Conservation (phyloP, 2,797 vertebrate species). For the Pantherophis alleghaniensis region DNA sequence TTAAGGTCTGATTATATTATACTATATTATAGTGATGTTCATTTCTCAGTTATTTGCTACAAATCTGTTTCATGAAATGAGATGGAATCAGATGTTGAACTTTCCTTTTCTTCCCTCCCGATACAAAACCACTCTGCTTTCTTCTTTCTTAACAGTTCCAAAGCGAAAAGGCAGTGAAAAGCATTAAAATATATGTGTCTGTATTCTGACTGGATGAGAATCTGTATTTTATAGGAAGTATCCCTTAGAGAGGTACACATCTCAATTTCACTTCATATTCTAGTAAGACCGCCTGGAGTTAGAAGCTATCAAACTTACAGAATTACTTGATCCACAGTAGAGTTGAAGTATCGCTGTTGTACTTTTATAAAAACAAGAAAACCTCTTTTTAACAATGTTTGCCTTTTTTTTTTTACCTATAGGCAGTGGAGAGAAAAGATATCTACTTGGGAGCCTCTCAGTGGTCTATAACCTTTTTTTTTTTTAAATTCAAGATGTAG, state of each 20-base stretch:
- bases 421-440: background rate
- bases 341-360: slow-evolving; percentile 30
- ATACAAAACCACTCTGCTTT: background rate
- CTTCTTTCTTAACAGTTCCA: background rate
- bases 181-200: slow-evolving; percentile 20
- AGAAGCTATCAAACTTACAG: slow-evolving; percentile 31
- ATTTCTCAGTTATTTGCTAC: background rate
- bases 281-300: slow-evolving; percentile 35
- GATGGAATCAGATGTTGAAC: background rate
- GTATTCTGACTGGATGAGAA: slow-evolving; percentile 34
- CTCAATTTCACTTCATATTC: slow-evolving; percentile 49
- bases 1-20: background rate
- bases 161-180: slow-evolving; percentile 2
- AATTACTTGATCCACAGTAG: slow-evolving; percentile 50
- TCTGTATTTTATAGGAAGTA: slow-evolving; percentile 11
- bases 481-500: background rate
- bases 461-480: background rate
- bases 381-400: slow-evolving; percentile 19
- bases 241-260: slow-evolving; percentile 38
- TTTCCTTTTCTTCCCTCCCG: background rate
- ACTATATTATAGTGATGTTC: background rate
- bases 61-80: background rate
- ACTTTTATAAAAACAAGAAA: slow-evolving; percentile 22
- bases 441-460: background rate
- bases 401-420: slow-evolving; percentile 31